A percentile compares a stretch with the other conserved stretches of the same genome.
phyloP scores from a whole-genome alignment of 2,797 vertebrate species.

The Hypotaenidia okinawae region DNA sequence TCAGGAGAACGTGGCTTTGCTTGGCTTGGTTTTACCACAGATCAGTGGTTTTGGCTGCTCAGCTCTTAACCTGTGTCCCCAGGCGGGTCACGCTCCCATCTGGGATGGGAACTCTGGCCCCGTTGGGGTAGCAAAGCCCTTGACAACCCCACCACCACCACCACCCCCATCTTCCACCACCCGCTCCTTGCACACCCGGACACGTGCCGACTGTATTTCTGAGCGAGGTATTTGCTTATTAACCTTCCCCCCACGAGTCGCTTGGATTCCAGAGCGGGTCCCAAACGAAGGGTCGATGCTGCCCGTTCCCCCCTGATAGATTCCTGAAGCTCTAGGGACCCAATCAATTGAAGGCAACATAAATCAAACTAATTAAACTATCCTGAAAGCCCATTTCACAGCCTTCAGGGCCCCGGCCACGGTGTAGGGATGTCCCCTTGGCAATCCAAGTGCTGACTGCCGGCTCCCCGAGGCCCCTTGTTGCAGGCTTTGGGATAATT shows the following conservation, averaged over 20 bases:
- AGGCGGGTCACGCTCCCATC: accelerated
- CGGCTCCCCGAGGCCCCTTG: neutral
- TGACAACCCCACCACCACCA: too few species aligned
- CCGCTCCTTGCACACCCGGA: neutral
- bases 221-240: neutral
- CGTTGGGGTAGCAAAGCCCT: accelerated
- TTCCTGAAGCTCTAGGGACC: neutral
- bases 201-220: accelerated
- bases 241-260: accelerated
- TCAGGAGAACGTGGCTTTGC: neutral
- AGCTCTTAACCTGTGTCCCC: neutral
- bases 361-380: constrained; percentile 60
- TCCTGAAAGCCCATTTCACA: neutral
- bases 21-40: neutral
- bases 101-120: neutral
- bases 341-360: constrained; percentile 31
- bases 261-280: neutral
- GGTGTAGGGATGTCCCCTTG: neutral
- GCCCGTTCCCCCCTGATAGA: neutral
- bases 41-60: neutral
- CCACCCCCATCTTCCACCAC: too few species aligned
- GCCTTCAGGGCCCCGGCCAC: accelerated
- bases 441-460: neutral
- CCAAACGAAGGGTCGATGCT: neutral
- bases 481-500: neutral